Conservation (phyloP, 2,113 vertebrate species). For the Ranitomeya variabilis region DNA sequence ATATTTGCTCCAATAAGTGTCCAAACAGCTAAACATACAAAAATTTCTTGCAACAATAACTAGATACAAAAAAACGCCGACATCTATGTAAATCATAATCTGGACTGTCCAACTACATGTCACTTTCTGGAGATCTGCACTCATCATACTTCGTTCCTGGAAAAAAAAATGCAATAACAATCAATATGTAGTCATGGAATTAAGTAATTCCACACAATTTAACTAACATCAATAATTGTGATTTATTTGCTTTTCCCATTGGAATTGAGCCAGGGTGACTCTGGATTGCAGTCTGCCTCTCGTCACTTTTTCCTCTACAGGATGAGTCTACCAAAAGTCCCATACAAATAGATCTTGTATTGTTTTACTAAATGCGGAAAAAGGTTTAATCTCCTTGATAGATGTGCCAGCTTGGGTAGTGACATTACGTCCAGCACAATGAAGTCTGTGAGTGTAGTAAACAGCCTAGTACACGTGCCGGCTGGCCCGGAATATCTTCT, state of each 20-base stretch:
- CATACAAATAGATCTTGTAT: constrained; percentile 11
- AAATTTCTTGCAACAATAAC: not conserved
- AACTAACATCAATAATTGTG: not conserved
- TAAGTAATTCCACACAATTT: not conserved
- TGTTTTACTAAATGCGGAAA: constrained; percentile 22
- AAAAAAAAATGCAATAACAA: not conserved
- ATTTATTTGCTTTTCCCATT: not conserved
- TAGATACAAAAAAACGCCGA: not conserved
- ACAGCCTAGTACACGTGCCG: not conserved
- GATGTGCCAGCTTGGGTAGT: not conserved
- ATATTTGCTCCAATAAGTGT: not conserved
- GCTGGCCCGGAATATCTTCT: not conserved
- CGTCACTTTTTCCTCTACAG: constrained; percentile 33
- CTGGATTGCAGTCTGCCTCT: not conserved
- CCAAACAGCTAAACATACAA: not conserved
- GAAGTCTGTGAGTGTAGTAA: not conserved
- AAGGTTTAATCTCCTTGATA: constrained; percentile 15
- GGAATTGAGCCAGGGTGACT: constrained; percentile 8
- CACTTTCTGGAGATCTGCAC: not conserved
- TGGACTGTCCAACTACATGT: not conserved
- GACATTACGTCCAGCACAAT: constrained; percentile 1
- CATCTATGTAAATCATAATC: not conserved
- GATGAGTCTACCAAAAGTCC: constrained; percentile 10
- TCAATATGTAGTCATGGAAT: not conserved
- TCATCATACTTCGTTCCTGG: not conserved